Percentiles rank a stretch among this genome's conserved stretches.
These are phyloP conservation scores for Pemphredon lugubris DNA, from an alignment of 2,888 invertebrate species.

Conservation along the genomic window DNA sequence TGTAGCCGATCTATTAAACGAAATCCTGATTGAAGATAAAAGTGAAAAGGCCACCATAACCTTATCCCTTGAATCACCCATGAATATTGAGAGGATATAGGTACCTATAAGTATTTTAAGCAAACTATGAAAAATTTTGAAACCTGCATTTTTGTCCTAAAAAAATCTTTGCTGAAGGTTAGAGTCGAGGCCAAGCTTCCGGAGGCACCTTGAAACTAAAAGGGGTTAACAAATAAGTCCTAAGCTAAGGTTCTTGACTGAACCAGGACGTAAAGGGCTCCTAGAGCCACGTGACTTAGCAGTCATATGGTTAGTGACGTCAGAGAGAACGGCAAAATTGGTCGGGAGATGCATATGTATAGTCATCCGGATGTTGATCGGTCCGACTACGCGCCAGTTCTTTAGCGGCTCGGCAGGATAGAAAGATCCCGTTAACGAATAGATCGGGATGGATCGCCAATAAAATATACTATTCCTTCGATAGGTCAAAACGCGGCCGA, in stretches of 20 bases:
- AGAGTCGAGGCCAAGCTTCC: too few relatives aligned
- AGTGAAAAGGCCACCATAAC: too few relatives aligned
- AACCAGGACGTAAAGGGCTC: slow-evolving; percentile 25
- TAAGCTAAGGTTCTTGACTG: slow-evolving; percentile 13
- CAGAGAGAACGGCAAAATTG: slow-evolving; percentile 36
- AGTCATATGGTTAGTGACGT: slow-evolving; percentile 56
- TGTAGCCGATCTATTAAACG: slow-evolving; percentile 9
- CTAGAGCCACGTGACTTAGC: slow-evolving; percentile 40
- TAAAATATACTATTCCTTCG: too few relatives aligned
- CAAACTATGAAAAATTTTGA: too few relatives aligned
- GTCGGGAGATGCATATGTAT: slow-evolving; percentile 21
- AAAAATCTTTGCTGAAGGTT: too few relatives aligned
- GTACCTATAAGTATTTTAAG: too few relatives aligned
- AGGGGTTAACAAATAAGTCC: slow-evolving; percentile 11
- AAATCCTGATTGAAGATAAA: neutral
- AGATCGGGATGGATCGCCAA: too few relatives aligned
- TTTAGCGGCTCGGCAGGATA: slow-evolving; percentile 33
- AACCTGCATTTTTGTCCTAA: too few relatives aligned
- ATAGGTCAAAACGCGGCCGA: too few relatives aligned
- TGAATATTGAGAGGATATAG: too few relatives aligned
- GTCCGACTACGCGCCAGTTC: slow-evolving; percentile 8
- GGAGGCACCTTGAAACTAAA: neutral
- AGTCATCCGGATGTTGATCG: slow-evolving; percentile 26
- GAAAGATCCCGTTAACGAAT: too few relatives aligned
- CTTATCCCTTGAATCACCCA: too few relatives aligned